These are phyloP conservation scores for Bombus picipes DNA, from an alignment of 1,140 invertebrate species.

Conservation along the genomic window DNA sequence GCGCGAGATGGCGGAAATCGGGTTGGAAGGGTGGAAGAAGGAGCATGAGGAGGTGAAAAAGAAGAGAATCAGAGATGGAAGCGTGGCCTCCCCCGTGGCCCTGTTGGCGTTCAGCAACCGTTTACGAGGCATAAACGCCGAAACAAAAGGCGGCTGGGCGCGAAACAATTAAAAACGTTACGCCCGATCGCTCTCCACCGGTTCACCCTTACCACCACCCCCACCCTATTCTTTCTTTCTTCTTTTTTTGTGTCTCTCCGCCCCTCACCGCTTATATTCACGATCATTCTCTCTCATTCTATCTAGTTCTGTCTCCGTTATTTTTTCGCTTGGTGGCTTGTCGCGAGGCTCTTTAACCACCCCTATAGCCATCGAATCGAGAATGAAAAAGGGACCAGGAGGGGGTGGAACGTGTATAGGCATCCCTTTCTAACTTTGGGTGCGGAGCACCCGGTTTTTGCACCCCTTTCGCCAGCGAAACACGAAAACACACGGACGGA, in stretches of 20 bases:
- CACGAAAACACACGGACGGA: slow-evolving; percentile 64
- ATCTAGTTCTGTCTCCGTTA: slow-evolving; percentile 22
- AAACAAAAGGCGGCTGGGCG: slow-evolving; percentile 81
- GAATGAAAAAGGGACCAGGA: not conserved
- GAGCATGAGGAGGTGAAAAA: not conserved
- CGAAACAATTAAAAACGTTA: slow-evolving; percentile 83
- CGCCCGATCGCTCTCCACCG: slow-evolving; percentile 80
- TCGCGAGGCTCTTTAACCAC: slow-evolving; percentile 39
- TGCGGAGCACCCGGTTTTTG: slow-evolving; percentile 18
- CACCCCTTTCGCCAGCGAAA: slow-evolving; percentile 54
- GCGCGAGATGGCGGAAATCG: slow-evolving; percentile 2
- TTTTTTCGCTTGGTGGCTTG: slow-evolving; percentile 49
- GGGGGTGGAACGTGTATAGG: slow-evolving; percentile 27
- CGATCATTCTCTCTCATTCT: slow-evolving; percentile 8
- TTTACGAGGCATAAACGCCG: slow-evolving; percentile 81
- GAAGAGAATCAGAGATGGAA: slow-evolving; percentile 49
- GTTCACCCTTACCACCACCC: slow-evolving; percentile 64
- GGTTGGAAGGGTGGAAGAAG: not conserved
- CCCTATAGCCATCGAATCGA: slow-evolving; percentile 53
- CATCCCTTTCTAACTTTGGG: slow-evolving; percentile 1
- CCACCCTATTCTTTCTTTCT: slow-evolving; percentile 35
- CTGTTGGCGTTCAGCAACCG: slow-evolving; percentile 66
- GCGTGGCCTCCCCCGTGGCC: slow-evolving; percentile 18
- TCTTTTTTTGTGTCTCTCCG: not conserved
- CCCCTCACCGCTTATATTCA: slow-evolving; percentile 35